These are phyloP conservation scores for Argya squamiceps DNA, from an alignment of 2,797 vertebrate species.

Conservation along the genomic window DNA sequence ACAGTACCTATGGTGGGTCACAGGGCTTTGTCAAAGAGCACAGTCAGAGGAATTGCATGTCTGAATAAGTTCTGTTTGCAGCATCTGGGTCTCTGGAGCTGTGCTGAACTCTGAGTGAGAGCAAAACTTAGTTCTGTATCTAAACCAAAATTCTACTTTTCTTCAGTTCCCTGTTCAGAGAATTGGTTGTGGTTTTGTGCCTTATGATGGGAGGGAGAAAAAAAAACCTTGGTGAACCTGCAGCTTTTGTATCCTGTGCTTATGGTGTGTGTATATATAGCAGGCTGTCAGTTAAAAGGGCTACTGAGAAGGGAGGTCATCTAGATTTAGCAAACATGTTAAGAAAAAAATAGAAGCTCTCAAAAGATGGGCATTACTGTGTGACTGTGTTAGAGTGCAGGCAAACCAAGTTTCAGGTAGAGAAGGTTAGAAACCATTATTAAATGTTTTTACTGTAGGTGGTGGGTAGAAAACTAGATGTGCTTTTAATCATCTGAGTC, in stretches of 20 bases:
- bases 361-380: neutral
- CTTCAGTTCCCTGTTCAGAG: neutral
- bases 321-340: neutral
- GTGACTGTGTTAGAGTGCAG: neutral
- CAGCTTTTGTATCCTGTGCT: neutral
- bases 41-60: rapidly evolving
- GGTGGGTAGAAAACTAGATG: neutral
- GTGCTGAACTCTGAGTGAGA: neutral
- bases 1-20: neutral
- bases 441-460: neutral
- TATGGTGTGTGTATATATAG: neutral
- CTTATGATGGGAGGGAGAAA: neutral
- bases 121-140: neutral
- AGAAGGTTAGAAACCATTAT: neutral
- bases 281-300: neutral
- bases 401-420: neutral
- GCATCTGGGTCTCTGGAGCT: neutral
- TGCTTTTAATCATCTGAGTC: neutral
- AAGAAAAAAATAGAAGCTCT: neutral
- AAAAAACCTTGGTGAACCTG: neutral
- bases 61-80: neutral
- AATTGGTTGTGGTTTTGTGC: neutral
- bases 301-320: neutral
- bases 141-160: neutral
- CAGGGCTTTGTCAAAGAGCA: neutral